Evolutionary conservation across 2,888 invertebrate species (phyloP), one percentile per base, ranked within the genome.

Genomic region (Hemithea aestivaria): DNA sequence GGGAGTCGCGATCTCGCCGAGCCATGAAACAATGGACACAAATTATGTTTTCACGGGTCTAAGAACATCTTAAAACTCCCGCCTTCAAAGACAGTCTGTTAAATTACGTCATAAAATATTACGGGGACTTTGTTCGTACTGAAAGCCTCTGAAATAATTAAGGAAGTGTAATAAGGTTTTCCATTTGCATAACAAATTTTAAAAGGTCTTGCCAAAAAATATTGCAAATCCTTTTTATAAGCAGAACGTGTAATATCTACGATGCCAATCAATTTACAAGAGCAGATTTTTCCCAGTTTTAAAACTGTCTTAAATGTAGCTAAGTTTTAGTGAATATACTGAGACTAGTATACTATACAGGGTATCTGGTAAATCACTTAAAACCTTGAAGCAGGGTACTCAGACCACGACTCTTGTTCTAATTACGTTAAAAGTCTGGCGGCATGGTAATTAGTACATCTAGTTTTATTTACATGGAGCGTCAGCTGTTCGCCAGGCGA

Each of bases 151-250:
- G 71, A 77, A 79, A 81, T 79, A 79, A 80, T 80, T 78, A 79
- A 76, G 72, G 73, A 70, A 76, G 71, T 73, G 75, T 79, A 78
- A 77, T 80, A 79, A 76, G 73, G 69, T 71, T 74, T 71, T 62
- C 65, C 70, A 76, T 80, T 80, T 77, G 73, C 76, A 79, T 79
- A 76, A 73, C 72, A 75, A 79, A 78, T 77, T 76, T 65, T 62
- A 59, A 62, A 66, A 66, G 65, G 62, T 58, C 58, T 58, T 54
- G 48, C 45, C 53, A 55, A 70, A 74, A 72, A 75, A 69, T 69
- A 70, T 71, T 57, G 56, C 62, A 73, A 76, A 76, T 73, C 73
- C 66, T 76, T 44, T 74, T 73, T 66, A 69, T 60, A 71, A 71
- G 69, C 69, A 64, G 67, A 61, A 58, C 52, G 58, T 57, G 69